Evolutionary conservation across 2,888 invertebrate genomes (phyloP), one percentile per base, ranked within the genome.

Genomic region (Himalopsyche anomala): DNA sequence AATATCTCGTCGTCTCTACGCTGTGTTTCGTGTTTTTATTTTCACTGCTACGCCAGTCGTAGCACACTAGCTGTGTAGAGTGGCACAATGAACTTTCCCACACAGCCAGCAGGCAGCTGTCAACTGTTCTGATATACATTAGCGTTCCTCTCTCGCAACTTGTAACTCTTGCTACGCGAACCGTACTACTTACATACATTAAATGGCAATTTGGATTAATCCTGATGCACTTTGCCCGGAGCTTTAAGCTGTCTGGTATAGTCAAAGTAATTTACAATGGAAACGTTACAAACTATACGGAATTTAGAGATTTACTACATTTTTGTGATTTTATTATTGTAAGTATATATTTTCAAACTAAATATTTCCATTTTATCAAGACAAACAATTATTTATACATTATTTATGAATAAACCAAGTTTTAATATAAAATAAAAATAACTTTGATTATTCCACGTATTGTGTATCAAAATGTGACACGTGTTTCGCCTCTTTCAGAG

Each of bases 161-260:
- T 62, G 62, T 62, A 62, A 62, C 28, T n/a, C 19, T 62, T 62
- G 62, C 62, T 62, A 62, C 62, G 62, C 62, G 19, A 62, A 62
- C 62, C 62, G 62, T 62, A 28, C 62, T 62, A 62, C 62, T 62
- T 62, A 62, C 62, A 62, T 87, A 88, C 88, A 88, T 88, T 87
- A 88, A 87, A 85, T 79, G 84, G 83, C 87, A 87, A 88, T 85
- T 85, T 84, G 87, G 82, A 87, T 87, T 87, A 89, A 88, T 69
- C 69, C 62, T 28, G 28, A 51, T 81, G 42, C 51, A 54, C 82
- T 62, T 62, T 62, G 62, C n/a, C 62, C 62, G 3, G 8, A 19
- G 62, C 62, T 62, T 62, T 62, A 62, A 62, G 62, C 62, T 62
- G 19, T 19, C 62, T 62, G 19, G 62, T 62, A 62, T 19, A 62